phyloP scores from a whole-genome alignment of 2,888 invertebrate genomes.

The Calliopum simillimum region DNA sequence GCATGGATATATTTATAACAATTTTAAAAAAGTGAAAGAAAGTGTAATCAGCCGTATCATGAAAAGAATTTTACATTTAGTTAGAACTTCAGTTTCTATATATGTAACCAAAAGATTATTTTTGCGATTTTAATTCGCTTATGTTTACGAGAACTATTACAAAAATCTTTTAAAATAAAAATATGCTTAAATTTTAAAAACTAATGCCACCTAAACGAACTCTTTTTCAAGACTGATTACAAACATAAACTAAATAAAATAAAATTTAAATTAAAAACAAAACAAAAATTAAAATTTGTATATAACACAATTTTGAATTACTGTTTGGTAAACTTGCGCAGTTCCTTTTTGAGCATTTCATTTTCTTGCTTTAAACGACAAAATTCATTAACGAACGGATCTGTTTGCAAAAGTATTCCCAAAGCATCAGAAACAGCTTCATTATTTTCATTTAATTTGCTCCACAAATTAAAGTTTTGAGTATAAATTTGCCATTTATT shows the following conservation, averaged over 20 bases:
- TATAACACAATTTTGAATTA: constrained; percentile 5
- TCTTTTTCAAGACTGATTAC: neutral
- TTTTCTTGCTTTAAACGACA: constrained; percentile 59
- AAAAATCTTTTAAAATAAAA: too few relatives aligned
- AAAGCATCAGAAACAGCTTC: constrained; percentile 57
- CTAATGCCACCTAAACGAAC: constrained; percentile 19
- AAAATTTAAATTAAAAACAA: neutral
- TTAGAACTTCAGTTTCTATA: too few relatives aligned
- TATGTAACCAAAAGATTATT: too few relatives aligned
- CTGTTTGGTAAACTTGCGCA: constrained; percentile 48
- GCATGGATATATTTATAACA: too few relatives aligned
- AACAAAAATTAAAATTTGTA: neutral
- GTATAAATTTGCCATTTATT: constrained; percentile 57
- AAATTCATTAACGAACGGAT: constrained; percentile 61
- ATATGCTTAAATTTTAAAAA: too few relatives aligned
- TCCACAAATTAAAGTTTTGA: constrained; percentile 56
- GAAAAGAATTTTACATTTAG: too few relatives aligned
- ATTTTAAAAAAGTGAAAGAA: too few relatives aligned
- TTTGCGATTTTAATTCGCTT: too few relatives aligned
- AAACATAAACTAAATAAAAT: neutral
- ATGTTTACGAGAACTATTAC: too few relatives aligned
- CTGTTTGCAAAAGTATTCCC: constrained; percentile 55
- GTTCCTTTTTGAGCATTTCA: constrained; percentile 52
- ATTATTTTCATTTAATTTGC: constrained; percentile 50
- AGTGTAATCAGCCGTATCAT: too few relatives aligned